phyloP scores from a whole-genome alignment of 2,888 invertebrate species.

The Drymonia ruficornis region DNA sequence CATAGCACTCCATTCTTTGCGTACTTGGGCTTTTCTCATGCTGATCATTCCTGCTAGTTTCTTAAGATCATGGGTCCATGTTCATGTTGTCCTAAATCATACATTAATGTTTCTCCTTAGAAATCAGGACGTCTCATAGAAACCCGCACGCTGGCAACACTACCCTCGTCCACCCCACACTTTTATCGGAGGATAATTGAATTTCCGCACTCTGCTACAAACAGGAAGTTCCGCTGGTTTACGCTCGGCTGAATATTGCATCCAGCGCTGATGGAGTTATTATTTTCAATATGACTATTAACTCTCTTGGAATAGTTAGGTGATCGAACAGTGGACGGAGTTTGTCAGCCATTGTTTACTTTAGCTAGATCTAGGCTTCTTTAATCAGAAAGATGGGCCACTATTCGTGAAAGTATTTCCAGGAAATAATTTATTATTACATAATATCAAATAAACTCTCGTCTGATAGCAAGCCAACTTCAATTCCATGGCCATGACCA shows the following conservation, averaged over 20 bases:
- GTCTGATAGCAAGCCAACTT: no score
- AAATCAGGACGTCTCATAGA: not conserved
- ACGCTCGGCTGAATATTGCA: slow-evolving; percentile 67
- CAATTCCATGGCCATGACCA: no score
- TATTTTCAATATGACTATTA: slow-evolving; percentile 63
- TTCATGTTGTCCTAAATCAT: no score
- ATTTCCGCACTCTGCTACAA: slow-evolving; percentile 77
- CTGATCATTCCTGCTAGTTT: no score
- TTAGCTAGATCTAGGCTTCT: not conserved
- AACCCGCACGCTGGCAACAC: slow-evolving; percentile 35
- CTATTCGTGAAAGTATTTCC: no score
- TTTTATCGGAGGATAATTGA: slow-evolving; percentile 80
- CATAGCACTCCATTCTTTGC: no score
- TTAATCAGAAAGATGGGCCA: not conserved
- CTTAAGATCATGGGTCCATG: no score
- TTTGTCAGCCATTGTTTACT: not conserved
- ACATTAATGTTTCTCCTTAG: not conserved
- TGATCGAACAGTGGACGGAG: slow-evolving; percentile 33
- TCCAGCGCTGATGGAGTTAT: slow-evolving; percentile 65
- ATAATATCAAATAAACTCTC: no score
- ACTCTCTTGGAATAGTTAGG: slow-evolving; percentile 33
- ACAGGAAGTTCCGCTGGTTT: slow-evolving; percentile 73
- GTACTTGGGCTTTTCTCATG: no score
- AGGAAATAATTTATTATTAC: no score
- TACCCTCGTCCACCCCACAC: slow-evolving; percentile 54